phyloP scores from a whole-genome alignment of 2,113 vertebrate species.

The Salvelinus sp. region DNA sequence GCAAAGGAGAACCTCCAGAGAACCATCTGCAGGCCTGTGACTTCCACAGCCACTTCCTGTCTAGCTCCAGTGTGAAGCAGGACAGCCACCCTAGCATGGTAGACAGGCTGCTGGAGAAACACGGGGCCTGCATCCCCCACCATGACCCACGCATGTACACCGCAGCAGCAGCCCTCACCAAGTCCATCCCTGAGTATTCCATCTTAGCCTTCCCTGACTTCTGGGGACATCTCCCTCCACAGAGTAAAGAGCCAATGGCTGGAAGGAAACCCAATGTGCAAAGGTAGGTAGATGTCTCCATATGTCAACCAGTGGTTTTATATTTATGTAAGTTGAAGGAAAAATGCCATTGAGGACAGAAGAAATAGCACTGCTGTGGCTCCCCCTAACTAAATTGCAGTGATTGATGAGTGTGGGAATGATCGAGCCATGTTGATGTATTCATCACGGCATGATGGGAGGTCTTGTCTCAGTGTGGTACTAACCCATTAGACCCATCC shows the following conservation, averaged over 20 bases:
- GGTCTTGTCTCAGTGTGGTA: too few relatives aligned
- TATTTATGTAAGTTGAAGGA: constrained; percentile 7
- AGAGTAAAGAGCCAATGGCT: constrained; percentile 69
- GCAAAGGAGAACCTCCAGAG: background rate
- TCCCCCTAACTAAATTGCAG: constrained; percentile 29
- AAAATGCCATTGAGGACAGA: background rate
- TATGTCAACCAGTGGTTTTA: constrained; percentile 33
- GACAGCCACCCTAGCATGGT: constrained; percentile 35
- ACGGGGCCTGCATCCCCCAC: constrained; percentile 65
- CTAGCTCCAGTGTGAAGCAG: background rate
- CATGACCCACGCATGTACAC: constrained; percentile 79
- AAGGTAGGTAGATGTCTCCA: constrained; percentile 73
- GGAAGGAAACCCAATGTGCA: constrained; percentile 79
- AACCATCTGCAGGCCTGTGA: constrained; percentile 21
- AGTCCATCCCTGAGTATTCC: constrained; percentile 78
- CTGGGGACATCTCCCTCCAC: constrained; percentile 84
- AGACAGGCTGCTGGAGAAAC: constrained; percentile 73
- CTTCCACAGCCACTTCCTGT: constrained; percentile 50
- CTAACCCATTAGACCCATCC: too few relatives aligned
- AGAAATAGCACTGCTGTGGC: background rate
- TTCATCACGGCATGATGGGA: too few relatives aligned
- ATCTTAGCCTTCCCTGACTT: constrained; percentile 87
- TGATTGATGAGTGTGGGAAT: background rate
- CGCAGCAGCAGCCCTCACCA: constrained; percentile 70
- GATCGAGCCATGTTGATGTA: background rate